Evolutionary conservation across 2,888 invertebrate species (phyloP).

Genomic region (Spialia ferax): DNA sequence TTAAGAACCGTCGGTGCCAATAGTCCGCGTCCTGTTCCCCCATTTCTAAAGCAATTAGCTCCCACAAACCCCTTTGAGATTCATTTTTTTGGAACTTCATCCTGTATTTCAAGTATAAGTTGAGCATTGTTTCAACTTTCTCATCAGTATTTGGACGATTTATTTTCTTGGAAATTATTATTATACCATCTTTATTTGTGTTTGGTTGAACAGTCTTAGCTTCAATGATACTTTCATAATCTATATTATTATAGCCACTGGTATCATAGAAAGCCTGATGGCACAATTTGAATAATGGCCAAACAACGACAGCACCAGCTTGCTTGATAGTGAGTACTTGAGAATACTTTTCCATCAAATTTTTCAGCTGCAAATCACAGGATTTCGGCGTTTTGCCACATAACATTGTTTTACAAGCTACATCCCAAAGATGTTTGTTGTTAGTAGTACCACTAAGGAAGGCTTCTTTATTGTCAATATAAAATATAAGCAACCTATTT

Average conservation of each 20-base stretch:
- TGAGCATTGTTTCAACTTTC: conserved; percentile 69
- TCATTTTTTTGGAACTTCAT: conserved; percentile 60
- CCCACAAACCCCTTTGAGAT: conserved; percentile 70
- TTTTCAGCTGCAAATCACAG: conserved; percentile 66
- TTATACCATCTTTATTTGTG: conserved; percentile 51
- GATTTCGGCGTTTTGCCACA: conserved; percentile 59
- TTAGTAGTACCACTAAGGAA: conserved; percentile 64
- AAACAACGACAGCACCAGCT: conserved; percentile 58
- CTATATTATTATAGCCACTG: conserved; percentile 50
- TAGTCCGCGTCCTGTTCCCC: conserved; percentile 72
- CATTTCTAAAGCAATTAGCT: conserved; percentile 69
- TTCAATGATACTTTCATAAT: conserved; percentile 39
- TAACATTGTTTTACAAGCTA: conserved; percentile 77
- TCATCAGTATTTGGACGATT: conserved; percentile 56
- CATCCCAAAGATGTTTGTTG: conserved; percentile 71
- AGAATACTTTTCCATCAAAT: conserved; percentile 62
- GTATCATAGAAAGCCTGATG: conserved; percentile 70
- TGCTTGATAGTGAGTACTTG: conserved; percentile 57
- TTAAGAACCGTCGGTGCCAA: conserved; percentile 76
- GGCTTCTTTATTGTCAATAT: conserved; percentile 73
- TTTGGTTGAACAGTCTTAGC: conserved; percentile 30
- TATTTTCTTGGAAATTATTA: conserved; percentile 57
- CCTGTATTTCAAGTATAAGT: conserved; percentile 69
- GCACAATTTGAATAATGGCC: conserved; percentile 66
- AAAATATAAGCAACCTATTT: conserved; percentile 70